These are phyloP conservation scores for Epinephelus coioides DNA, from an alignment of 2,797 vertebrate genomes.

Conservation along the genomic window DNA sequence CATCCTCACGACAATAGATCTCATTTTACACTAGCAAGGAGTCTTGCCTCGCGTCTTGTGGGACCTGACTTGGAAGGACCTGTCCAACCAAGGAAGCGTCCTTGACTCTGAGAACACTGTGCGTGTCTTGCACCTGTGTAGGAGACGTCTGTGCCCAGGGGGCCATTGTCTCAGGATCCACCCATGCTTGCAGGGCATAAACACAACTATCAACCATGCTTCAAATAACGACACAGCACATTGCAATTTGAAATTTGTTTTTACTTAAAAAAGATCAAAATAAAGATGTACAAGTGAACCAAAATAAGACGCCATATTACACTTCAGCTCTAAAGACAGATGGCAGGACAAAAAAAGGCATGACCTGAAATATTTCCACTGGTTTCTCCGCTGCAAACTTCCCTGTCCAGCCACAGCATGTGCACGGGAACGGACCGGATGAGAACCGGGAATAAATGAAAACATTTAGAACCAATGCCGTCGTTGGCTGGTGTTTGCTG, in stretches of 20 bases:
- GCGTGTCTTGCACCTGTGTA: no score
- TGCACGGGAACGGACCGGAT: constrained; percentile 8
- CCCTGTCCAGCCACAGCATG: constrained; percentile 18
- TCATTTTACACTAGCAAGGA: no score
- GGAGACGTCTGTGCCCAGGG: no score
- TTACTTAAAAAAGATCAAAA: constrained; percentile 88
- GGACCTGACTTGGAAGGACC: no score
- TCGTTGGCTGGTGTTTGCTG: constrained; percentile 35
- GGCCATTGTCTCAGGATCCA: no score
- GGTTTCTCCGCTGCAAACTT: constrained; percentile 35
- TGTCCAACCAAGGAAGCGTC: no score
- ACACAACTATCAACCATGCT: neutral
- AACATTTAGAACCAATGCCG: constrained; percentile 23
- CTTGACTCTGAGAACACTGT: no score
- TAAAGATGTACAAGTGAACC: constrained; percentile 83
- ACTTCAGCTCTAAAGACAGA: constrained; percentile 76
- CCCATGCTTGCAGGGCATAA: no score
- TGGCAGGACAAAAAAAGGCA: constrained; percentile 63
- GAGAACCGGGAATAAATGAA: constrained; percentile 30
- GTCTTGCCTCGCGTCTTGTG: no score
- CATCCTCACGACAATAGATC: no score
- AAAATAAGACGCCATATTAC: constrained; percentile 77
- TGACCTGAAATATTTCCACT: constrained; percentile 62
- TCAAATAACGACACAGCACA: constrained; percentile 66
- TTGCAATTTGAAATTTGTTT: constrained; percentile 74